phyloP scores from a whole-genome alignment of 2,113 vertebrate genomes.

The Loxodonta africana region DNA sequence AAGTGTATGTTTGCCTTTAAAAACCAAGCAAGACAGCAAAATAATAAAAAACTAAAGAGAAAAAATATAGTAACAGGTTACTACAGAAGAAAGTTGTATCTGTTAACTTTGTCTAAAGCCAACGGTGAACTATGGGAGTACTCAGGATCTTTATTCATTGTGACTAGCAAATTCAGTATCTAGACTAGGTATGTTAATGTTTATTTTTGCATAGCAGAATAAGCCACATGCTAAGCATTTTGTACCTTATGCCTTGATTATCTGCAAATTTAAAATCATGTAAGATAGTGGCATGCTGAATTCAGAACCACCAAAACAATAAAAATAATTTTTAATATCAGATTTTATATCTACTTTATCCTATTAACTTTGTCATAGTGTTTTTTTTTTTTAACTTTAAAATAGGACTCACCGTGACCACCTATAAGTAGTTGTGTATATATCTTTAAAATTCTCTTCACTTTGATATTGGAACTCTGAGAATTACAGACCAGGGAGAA shows the following conservation, averaged over 20 bases:
- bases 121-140: background rate
- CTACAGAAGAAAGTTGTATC: conserved; percentile 45
- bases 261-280: conserved; percentile 8
- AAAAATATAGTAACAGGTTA: background rate
- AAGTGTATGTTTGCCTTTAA: conserved; percentile 25
- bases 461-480: background rate
- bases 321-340: background rate
- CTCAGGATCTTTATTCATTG: background rate
- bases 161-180: background rate
- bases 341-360: background rate
- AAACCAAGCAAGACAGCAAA: conserved; percentile 30
- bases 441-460: background rate
- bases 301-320: background rate
- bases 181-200: background rate
- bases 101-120: conserved; percentile 26
- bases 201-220: conserved; percentile 47
- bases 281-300: background rate
- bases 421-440: background rate
- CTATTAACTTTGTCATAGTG: background rate
- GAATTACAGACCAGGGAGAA: background rate
- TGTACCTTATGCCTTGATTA: background rate
- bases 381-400: conserved; percentile 1
- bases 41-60: background rate
- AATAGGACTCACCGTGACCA: background rate
- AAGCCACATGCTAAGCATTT: background rate